Conservation (phyloP, 2,113 vertebrate species). For the Brachyistius frenatus region DNA sequence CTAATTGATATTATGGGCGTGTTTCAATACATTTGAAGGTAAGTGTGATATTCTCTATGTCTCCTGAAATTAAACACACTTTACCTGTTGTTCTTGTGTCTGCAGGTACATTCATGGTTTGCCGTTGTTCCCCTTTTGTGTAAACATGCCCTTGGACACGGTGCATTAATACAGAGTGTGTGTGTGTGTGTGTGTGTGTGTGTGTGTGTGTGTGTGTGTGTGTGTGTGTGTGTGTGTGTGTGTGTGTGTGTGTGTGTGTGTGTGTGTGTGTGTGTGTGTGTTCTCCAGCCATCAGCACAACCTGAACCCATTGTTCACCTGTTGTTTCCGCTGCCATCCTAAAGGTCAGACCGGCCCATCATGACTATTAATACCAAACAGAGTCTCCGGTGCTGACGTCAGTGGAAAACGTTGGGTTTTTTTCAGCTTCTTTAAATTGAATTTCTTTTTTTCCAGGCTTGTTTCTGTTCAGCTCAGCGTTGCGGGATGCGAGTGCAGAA, state of each 20-base stretch:
- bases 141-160: no score
- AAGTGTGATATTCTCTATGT: no score
- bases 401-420: neutral
- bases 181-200: neutral
- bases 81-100: no score
- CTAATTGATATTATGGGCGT: neutral
- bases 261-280: neutral
- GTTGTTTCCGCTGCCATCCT: constrained; percentile 7
- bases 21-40: neutral
- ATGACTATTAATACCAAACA: neutral
- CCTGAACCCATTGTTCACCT: neutral
- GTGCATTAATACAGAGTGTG: neutral
- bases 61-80: no score
- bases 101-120: no score
- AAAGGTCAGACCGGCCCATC: constrained; percentile 23
- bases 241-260: neutral
- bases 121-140: no score
- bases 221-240: neutral
- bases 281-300: constrained; percentile 30
- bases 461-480: neutral
- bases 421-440: neutral
- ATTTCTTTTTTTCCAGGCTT: neutral
- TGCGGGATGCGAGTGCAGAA: no score
- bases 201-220: neutral
- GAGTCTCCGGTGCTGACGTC: neutral